phyloP scores from a whole-genome alignment of 2,113 vertebrate genomes.

The Glaucidium brasilianum region DNA sequence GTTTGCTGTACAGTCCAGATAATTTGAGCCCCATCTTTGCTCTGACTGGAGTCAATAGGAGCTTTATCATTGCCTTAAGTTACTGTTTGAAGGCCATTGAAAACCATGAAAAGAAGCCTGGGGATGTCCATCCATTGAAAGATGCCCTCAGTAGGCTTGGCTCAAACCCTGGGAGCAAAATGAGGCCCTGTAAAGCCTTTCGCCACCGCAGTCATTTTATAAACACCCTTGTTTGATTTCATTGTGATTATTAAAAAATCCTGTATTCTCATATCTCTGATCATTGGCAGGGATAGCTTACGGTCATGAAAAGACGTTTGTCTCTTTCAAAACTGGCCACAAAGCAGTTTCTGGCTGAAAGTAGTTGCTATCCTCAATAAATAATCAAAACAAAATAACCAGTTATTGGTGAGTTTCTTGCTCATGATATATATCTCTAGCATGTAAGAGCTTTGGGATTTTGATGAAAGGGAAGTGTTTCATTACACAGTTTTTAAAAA shows the following conservation, averaged over 20 bases:
- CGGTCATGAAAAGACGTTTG: conserved; percentile 15
- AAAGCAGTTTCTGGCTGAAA: background rate
- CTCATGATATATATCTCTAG: background rate
- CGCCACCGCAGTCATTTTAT: background rate
- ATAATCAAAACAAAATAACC: background rate
- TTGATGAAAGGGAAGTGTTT: background rate
- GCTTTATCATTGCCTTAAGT: background rate
- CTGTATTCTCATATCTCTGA: background rate
- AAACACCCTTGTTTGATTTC: background rate
- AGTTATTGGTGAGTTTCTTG: background rate
- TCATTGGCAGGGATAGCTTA: background rate
- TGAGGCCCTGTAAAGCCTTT: background rate
- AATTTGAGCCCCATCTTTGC: background rate
- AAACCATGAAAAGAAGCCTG: background rate
- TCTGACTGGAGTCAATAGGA: background rate
- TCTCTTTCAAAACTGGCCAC: conserved; percentile 1
- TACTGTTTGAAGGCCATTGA: background rate
- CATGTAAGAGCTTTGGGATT: background rate
- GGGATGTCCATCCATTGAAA: background rate
- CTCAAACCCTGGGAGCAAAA: conserved; percentile 20
- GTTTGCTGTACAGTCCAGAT: background rate
- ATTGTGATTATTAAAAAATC: background rate
- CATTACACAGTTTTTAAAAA: background rate
- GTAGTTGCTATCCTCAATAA: background rate
- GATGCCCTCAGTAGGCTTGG: background rate